Percentiles rank a stretch among this genome's conserved stretches.
Conservation (phyloP, 2,888 invertebrate species). For the Apomyelois bistriatella region DNA sequence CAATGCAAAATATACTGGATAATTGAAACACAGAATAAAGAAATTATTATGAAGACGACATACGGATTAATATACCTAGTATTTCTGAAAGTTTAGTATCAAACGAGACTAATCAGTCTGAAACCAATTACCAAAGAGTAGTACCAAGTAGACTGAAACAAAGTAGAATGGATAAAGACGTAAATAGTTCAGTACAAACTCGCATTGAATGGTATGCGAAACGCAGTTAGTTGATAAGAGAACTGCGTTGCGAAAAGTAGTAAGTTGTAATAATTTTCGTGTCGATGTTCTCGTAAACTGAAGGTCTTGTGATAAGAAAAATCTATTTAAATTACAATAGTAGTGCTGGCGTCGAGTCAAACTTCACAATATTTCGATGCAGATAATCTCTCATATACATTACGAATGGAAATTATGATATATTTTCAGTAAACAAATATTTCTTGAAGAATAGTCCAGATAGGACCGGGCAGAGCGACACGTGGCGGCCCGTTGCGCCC, state of each 20-base stretch:
- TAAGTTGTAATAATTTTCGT: conserved; percentile 20
- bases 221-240: conserved; percentile 14
- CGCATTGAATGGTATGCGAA: conserved; percentile 17
- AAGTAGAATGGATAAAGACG: not conserved
- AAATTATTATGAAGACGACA: too few species aligned
- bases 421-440: too few species aligned
- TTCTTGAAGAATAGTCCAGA: conserved; percentile 12
- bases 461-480: conserved; percentile 34
- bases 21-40: too few species aligned
- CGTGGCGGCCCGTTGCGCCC: conserved; percentile 39
- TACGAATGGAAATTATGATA: too few species aligned
- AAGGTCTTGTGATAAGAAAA: conserved; percentile 36
- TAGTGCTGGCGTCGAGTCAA: not conserved
- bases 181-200: not conserved
- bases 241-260: conserved; percentile 18
- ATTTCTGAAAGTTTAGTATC: too few species aligned
- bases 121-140: not conserved
- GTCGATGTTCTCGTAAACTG: conserved; percentile 27
- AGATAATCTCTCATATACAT: too few species aligned
- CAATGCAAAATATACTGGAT: too few species aligned
- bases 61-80: too few species aligned
- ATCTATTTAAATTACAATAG: conserved; percentile 26
- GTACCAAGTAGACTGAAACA: not conserved
- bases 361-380: not conserved
- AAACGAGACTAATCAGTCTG: too few species aligned